Evolutionary conservation across 2,797 vertebrate species (phyloP), one percentile per base, ranked within the genome.

Genomic region (Acrossocheilus wenchowensis): DNA sequence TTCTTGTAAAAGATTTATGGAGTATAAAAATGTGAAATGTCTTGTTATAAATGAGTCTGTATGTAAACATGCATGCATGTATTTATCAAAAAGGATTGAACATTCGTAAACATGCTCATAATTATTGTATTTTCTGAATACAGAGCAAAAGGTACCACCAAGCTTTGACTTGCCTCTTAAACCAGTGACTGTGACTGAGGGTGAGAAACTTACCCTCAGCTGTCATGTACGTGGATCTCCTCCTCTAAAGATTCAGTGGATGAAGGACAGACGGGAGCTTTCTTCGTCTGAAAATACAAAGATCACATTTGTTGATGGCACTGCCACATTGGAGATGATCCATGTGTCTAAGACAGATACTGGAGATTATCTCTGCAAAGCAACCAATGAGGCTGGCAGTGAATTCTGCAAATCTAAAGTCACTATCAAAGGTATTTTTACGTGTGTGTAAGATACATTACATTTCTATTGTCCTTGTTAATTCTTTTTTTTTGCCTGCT

Each of bases 321-420:
- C 95, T 1, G 97, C 97, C 78, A 92, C 96, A 66, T 91, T 99
- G 90, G 97, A 99, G 90, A 93, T 99, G 85, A 93, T 91, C 90
- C 83, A 92, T 4, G 92, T 94, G 41, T 94, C 95, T 57, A 97
- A 95, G 90, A 94, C 95, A 0, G 97, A 98, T 78, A 94, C 96
- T 0, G 98, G 97, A 2, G 98, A 99, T 89, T 99, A 98, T 74
- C 91, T 98, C 57, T 99, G 98, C 92, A 99, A 99, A 94, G 98
- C 98, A 88, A 96, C 96, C 86, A 99, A 99, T 48, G 91, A 94
- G 3, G 95, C 93, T 50, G 98, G 98, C 92, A 98, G 95, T 81
- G 97, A 98, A 89, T 96, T 97, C 91, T 97, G 95, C 94, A 99
- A 97, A 90, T 94, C 96, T 88, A 99, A 96, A 95, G 96, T 99